phyloP scores from a whole-genome alignment of 1,140 invertebrate genomes.

The Drosophila pseudoananassae region DNA sequence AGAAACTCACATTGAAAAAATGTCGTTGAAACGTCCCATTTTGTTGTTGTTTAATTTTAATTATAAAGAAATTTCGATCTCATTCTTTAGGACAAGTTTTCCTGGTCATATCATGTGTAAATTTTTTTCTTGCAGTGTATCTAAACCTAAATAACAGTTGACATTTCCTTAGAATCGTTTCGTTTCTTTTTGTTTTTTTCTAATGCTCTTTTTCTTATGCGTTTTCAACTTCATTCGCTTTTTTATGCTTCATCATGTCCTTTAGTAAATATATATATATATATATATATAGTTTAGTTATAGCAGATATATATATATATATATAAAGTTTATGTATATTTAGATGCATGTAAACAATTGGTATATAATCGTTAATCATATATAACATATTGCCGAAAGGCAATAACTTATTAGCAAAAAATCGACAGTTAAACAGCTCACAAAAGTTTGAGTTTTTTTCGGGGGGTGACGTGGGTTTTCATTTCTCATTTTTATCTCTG shows the following conservation, averaged over 20 bases:
- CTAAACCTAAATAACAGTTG: conserved; percentile 59
- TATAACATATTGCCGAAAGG: conserved; percentile 40
- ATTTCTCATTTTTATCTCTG: neutral
- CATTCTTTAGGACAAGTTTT: neutral
- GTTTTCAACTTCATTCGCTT: conserved; percentile 1
- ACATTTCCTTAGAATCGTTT: conserved; percentile 33
- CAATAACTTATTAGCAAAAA: conserved; percentile 75
- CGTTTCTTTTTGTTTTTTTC: conserved; percentile 24
- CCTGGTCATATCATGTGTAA: conserved; percentile 8
- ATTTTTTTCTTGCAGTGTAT: conserved; percentile 12
- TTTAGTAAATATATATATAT: conserved; percentile 16
- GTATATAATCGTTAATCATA: conserved; percentile 45
- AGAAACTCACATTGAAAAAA: conserved; percentile 40
- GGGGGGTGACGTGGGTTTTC: conserved; percentile 14
- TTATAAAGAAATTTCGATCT: neutral
- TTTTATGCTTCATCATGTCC: conserved; percentile 22
- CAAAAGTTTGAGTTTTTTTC: conserved; percentile 53
- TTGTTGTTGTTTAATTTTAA: neutral
- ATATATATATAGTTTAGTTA: conserved; percentile 17
- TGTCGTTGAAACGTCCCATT: conserved; percentile 48
- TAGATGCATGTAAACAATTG: conserved; percentile 38
- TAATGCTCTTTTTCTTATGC: conserved; percentile 24
- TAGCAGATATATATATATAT: conserved; percentile 31
- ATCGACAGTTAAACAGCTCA: conserved; percentile 80
- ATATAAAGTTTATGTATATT: conserved; percentile 8